Percentiles rank a stretch among this genome's conserved stretches.
These are phyloP conservation scores for Brachionus plicatilis DNA, from an alignment of 1,140 invertebrate species.

Conservation along the genomic window DNA sequence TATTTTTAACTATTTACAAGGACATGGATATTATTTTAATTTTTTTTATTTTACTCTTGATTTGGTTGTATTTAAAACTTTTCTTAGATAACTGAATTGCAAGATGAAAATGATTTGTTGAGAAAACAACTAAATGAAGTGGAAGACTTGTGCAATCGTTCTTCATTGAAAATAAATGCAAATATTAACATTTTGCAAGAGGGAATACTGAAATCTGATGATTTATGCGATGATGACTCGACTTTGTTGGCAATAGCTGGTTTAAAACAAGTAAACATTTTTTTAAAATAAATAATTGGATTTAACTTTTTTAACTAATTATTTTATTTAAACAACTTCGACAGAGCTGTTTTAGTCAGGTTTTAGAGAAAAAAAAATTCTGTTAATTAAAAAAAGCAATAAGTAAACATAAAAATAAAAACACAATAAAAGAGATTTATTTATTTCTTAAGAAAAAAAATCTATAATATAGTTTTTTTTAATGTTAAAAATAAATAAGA, in stretches of 20 bases:
- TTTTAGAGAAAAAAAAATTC: too few species aligned
- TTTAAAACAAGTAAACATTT: conserved; percentile 3
- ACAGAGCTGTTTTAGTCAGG: too few species aligned
- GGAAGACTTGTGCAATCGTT: conserved; percentile 12
- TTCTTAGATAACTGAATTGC: neutral
- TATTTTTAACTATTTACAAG: neutral
- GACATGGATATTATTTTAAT: too few species aligned
- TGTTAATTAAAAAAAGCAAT: neutral
- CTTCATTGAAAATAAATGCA: conserved; percentile 4
- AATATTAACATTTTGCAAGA: conserved; percentile 31
- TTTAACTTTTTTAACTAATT: too few species aligned
- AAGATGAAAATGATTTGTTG: neutral
- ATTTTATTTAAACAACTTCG: too few species aligned
- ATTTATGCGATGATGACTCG: neutral
- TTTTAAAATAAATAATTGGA: neutral
- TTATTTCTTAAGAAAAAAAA: neutral
- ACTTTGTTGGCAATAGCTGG: neutral
- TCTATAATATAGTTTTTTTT: too few species aligned
- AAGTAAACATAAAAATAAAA: too few species aligned
- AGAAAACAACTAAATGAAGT: conserved; percentile 7
- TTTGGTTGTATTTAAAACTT: neutral
- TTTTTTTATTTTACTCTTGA: too few species aligned
- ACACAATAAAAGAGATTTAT: neutral
- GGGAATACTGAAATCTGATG: neutral
- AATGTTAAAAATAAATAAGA: too few species aligned